phyloP scores from a whole-genome alignment of 2,113 vertebrate species.

The Steatornis caripensis region DNA sequence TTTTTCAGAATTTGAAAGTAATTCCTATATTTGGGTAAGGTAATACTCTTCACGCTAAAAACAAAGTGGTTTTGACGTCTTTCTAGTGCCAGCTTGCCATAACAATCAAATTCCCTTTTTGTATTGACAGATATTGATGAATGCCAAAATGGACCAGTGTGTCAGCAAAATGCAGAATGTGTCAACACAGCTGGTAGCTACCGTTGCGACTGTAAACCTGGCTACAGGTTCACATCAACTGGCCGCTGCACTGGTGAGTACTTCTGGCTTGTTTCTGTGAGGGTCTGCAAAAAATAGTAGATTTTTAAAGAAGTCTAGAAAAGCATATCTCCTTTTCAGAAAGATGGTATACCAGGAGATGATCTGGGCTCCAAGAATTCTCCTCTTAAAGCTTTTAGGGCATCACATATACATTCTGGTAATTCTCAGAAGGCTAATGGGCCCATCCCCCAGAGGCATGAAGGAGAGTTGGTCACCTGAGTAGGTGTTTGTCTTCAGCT shows the following conservation, averaged over 20 bases:
- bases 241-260: conserved; percentile 88
- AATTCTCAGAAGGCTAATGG: neutral
- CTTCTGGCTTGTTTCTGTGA: neutral
- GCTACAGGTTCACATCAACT: conserved; percentile 89
- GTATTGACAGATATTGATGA: conserved; percentile 88
- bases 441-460: neutral
- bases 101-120: neutral
- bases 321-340: neutral
- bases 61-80: neutral
- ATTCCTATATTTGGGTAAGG: neutral
- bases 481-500: neutral
- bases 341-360: neutral
- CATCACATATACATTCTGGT: neutral
- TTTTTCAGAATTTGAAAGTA: neutral
- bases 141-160: conserved; percentile 93
- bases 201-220: conserved; percentile 92
- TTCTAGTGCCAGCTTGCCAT: neutral
- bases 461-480: neutral
- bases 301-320: neutral
- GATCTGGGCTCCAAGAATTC: neutral
- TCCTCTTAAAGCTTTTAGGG: neutral
- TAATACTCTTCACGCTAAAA: neutral
- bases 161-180: conserved; percentile 92
- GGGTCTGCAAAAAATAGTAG: neutral
- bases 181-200: conserved; percentile 91